Evolutionary conservation across 2,113 vertebrate genomes (phyloP).

Genomic region (Tympanuchus pallidicinctus): DNA sequence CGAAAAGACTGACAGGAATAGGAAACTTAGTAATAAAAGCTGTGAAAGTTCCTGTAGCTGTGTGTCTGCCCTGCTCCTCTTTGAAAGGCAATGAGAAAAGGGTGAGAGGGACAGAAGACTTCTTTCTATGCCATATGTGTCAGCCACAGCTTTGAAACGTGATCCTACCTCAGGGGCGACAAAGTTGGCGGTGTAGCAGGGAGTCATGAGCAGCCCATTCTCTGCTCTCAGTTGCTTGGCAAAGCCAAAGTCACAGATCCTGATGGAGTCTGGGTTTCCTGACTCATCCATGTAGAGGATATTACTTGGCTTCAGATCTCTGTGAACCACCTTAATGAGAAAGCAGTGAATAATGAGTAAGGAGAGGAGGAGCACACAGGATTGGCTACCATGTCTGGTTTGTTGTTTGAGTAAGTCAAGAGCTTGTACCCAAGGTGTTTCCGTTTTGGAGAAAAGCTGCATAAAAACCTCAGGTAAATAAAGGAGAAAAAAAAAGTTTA

Average conservation of each 20-base stretch:
- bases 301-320: conserved; percentile 95
- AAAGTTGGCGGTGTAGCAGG: conserved; percentile 96
- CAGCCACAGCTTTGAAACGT: not conserved
- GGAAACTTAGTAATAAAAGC: not conserved
- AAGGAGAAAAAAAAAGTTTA: accelerated
- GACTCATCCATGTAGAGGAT: conserved; percentile 94
- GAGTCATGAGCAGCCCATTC: conserved; percentile 95
- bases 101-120: not conserved
- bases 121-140: not conserved
- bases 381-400: not conserved
- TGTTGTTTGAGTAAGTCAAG: not conserved
- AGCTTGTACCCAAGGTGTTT: not conserved
- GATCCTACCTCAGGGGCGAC: conserved; percentile 91
- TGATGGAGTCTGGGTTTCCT: conserved; percentile 90
- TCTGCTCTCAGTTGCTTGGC: conserved; percentile 94
- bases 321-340: conserved; percentile 89
- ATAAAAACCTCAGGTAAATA: not conserved
- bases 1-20: not conserved
- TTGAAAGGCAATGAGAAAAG: not conserved
- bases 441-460: not conserved
- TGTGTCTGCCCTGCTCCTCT: not conserved
- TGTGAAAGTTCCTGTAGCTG: not conserved
- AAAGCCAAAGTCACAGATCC: conserved; percentile 93
- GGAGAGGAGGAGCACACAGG: not conserved
- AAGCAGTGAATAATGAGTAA: not conserved